phyloP scores from a whole-genome alignment of 2,797 vertebrate genomes.

The Heliangelus exortis region DNA sequence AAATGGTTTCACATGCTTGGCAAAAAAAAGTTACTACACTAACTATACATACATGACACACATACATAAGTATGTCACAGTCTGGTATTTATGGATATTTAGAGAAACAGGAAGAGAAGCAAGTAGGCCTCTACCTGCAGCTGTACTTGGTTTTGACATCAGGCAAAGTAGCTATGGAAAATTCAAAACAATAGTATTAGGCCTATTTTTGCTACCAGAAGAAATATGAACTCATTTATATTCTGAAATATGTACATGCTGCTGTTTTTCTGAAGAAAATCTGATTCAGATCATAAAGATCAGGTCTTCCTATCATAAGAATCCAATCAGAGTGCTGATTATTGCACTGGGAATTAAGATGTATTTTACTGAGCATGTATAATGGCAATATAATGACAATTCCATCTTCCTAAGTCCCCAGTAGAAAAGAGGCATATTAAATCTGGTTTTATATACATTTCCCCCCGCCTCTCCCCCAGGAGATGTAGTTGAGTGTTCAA shows the following conservation, averaged over 20 bases:
- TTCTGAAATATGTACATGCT: not conserved
- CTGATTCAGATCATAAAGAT: not conserved
- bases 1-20: not conserved
- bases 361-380: constrained; percentile 17
- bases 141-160: not conserved
- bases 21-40: not conserved
- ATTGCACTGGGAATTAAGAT: not conserved
- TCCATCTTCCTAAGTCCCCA: constrained; percentile 6
- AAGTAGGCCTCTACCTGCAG: not conserved
- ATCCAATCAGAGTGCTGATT: not conserved
- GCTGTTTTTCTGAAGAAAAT: not conserved
- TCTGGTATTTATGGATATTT: not conserved
- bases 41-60: not conserved
- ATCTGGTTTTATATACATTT: not conserved
- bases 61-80: fast-evolving
- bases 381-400: constrained; percentile 51
- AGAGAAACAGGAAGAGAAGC: not conserved
- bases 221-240: not conserved
- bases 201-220: not conserved
- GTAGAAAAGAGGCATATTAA: constrained; percentile 12
- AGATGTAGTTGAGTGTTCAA: not conserved
- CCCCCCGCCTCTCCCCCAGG: not conserved
- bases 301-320: not conserved
- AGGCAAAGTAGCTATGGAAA: not conserved
- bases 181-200: not conserved